Evolutionary conservation across 92 coral and sea anemone genomes (phyloP), one percentile per base, ranked within the genome.

Genomic region (Anthopleura xanthogrammica): DNA sequence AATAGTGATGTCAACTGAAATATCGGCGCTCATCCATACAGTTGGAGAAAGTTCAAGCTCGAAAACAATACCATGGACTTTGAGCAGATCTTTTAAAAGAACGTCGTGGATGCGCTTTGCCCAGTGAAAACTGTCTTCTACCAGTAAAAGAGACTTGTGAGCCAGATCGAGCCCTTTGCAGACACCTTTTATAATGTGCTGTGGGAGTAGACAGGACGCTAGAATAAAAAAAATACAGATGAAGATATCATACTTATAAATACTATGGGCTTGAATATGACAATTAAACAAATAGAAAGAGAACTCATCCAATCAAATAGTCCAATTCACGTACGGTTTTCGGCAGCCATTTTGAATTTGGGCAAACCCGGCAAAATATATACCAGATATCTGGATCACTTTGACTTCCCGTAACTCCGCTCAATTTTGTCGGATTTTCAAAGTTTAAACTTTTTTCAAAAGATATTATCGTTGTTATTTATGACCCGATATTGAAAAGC

Each of bases 181-280:
- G 16, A 88, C 85, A n/a, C 95, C 95, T 79, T 87, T 92, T 29
- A 93, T 89, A 85, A 92, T 82, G 80, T 92, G 95, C 16, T 86
- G 86, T 41, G 77, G 75, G 41, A 89, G 75, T 10, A 77, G 60
- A 54, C 95, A 92, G 36, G 95, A 92, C 20, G 88, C 95, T 74
- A 43, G 48, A 16, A 23, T n/a, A 50, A 64, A 10, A 20, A 8
- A 23, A 41, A 57, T 1, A 20, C 12, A 40, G 29, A 43, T 75
- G 20, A 75, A 16, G 54, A 5, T 46, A 46, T 46, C 50, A 46
- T 9, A 46, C 50, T 46, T 46, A 46, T 5, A 9, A 46, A 5
- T 46, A 46, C 50, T 9, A 46, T 46, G 50, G 50, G 3, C 50
- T 46, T 5, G 9, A 46, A 46, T 46, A 29, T 29, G 36, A 29